phyloP scores from a whole-genome alignment of 2,797 vertebrate species.

The Spondyliosoma cantharus region DNA sequence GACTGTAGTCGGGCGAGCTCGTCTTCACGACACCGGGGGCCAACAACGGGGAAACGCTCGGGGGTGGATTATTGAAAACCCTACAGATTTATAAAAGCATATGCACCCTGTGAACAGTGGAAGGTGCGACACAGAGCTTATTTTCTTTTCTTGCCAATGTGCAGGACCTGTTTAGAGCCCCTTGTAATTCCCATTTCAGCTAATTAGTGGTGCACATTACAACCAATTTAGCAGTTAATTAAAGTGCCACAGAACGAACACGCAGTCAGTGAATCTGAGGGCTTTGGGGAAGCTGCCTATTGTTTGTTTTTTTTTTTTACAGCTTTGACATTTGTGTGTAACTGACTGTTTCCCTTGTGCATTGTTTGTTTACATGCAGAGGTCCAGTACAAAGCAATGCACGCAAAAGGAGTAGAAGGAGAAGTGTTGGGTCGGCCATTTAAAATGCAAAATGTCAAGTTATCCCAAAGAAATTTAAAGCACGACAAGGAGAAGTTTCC shows the following conservation, averaged over 20 bases:
- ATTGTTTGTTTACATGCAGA: slow-evolving; percentile 48
- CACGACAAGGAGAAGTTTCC: slow-evolving; percentile 1
- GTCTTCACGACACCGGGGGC: too few species aligned
- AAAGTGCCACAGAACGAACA: neutral
- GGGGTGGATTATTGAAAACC: too few species aligned
- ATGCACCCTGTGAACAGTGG: neutral
- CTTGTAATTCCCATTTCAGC: neutral
- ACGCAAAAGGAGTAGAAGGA: neutral
- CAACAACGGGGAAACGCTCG: too few species aligned
- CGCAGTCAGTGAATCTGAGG: neutral
- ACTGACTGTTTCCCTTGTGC: slow-evolving; percentile 22
- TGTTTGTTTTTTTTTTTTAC: neutral
- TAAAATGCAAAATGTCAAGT: neutral
- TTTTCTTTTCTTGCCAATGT: too few species aligned
- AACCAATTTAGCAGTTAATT: slow-evolving; percentile 12
- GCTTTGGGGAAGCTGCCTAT: neutral
- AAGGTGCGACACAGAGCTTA: neutral
- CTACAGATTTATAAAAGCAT: neutral
- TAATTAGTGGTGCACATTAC: neutral
- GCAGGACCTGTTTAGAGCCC: neutral
- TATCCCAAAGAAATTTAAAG: neutral
- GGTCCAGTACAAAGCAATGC: neutral
- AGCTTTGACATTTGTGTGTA: slow-evolving; percentile 10
- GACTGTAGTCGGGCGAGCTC: too few species aligned
- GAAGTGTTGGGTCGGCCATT: neutral